Percentiles rank a stretch among this genome's conserved stretches.
These are phyloP conservation scores for Sparidentex hasta DNA, from an alignment of 2,797 vertebrate genomes.

Conservation along the genomic window DNA sequence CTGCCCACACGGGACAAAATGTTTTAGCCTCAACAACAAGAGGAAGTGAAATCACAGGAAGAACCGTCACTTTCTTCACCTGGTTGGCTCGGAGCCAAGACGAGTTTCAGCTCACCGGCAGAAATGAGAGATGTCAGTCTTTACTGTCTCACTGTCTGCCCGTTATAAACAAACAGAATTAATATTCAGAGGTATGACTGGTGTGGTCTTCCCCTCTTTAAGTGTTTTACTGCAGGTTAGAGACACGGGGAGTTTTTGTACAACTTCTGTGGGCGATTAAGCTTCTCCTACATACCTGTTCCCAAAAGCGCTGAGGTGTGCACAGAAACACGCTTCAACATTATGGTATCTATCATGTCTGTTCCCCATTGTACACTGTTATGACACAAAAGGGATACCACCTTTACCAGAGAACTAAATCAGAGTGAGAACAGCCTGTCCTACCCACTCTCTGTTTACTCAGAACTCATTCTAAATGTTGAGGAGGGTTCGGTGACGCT, in stretches of 20 bases:
- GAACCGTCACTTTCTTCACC: conserved; percentile 60
- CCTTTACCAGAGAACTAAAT: no score
- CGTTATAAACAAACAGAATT: conserved; percentile 13
- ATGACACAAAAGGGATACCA: background rate
- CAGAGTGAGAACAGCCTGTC: background rate
- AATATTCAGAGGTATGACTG: conserved; percentile 41
- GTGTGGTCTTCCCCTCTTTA: conserved; percentile 27
- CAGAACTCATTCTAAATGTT: conserved; percentile 13
- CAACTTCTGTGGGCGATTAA: conserved; percentile 29
- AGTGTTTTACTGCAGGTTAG: conserved; percentile 10
- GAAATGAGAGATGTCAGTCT: conserved; percentile 6
- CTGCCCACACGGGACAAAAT: conserved; percentile 34
- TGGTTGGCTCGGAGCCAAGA: conserved; percentile 36
- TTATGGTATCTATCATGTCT: background rate
- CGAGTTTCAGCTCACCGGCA: conserved; percentile 7
- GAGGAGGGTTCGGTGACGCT: conserved; percentile 16
- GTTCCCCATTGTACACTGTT: conserved; percentile 2
- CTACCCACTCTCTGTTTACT: conserved; percentile 1
- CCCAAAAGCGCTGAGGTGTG: conserved; percentile 46
- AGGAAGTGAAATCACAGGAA: conserved; percentile 70
- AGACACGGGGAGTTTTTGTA: conserved; percentile 46
- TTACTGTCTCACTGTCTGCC: background rate
- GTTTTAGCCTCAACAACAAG: conserved; percentile 45
- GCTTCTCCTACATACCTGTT: conserved; percentile 46
- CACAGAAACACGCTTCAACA: conserved; percentile 40